Evolutionary conservation across 2,888 invertebrate genomes (phyloP), one percentile per base, ranked within the genome.

Genomic region (Zhuqinia jingwanae): DNA sequence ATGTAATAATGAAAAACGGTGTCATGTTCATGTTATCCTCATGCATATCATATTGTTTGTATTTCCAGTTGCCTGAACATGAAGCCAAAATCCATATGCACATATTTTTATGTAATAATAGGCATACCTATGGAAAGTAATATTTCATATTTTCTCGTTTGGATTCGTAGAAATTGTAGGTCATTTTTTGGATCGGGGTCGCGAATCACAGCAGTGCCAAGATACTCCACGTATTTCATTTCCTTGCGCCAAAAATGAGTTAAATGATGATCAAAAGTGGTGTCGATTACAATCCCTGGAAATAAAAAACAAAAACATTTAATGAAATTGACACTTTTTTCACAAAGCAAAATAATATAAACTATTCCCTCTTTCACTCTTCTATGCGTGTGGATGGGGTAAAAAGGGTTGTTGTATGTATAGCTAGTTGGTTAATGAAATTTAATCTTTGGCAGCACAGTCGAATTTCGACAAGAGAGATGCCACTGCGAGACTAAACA

Each of bases 101-200:
- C 30, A 76, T 56, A 11, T 17, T 30, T n/a, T 36, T 22, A 25
- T 22, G 13, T 60, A 60, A 15, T 42, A 36, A 30, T 63, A 30
- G 1, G 17, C 58, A 45, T 82, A 87, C 87, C 87, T 20, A 88
- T 85, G n/a, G 85, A 85, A 15, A 88, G 75, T 5, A 88, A 50
- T 22, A 88, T 80, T 65, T 88, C 88, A 88, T 25, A 88, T n/a
- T 85, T 80, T 20, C 8, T 60, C 6, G 84, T 85, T 53, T 88
- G 85, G 11, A 88, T 78, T 42, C 88, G 81, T 15, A 88, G 73
- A 82, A 88, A 88, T 22, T 88, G 81, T 10, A 88, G 56, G n/a
- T 88, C 85, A 82, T 88, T 88, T 27, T 78, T 47, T 2, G 88
- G 88, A 78, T 88, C 88, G 6, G 85, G 63, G 50, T 88, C 82